Evolutionary conservation across 2,888 invertebrate genomes (phyloP).

Genomic region (Reticulitermes lucifugus): DNA sequence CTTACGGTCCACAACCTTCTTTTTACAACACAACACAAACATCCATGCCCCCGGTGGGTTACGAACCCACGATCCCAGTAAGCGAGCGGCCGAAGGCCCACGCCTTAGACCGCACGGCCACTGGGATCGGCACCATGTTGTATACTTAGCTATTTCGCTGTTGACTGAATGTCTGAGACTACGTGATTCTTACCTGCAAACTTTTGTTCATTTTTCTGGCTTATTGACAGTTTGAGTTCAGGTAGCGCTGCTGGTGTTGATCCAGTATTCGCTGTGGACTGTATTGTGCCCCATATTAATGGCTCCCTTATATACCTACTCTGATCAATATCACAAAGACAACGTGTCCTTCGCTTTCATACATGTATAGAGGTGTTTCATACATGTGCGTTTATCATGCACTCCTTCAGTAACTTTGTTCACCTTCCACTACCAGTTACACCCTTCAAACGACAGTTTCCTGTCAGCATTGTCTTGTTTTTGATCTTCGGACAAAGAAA

Average conservation of each 20-base stretch:
- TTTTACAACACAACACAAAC: too few relatives aligned
- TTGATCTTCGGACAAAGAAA: constrained; percentile 3
- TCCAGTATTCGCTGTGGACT: constrained; percentile 13
- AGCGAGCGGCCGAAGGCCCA: too few relatives aligned
- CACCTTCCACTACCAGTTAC: background rate
- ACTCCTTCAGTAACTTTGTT: background rate
- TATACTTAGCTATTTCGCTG: too few relatives aligned
- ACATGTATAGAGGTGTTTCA: constrained; percentile 6
- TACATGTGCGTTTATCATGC: background rate
- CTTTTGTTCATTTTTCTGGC: background rate
- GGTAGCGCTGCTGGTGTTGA: constrained; percentile 10
- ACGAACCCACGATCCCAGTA: too few relatives aligned
- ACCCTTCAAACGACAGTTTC: constrained; percentile 13
- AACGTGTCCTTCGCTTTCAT: background rate
- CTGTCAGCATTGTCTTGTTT: background rate
- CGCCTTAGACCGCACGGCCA: too few relatives aligned
- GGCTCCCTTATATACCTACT: constrained; percentile 2
- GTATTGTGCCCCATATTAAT: background rate
- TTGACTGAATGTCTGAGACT: background rate
- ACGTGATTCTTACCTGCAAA: background rate
- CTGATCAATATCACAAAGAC: background rate
- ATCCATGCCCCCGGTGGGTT: too few relatives aligned
- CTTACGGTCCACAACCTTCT: too few relatives aligned
- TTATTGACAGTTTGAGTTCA: background rate
- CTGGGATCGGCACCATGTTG: too few relatives aligned